Conservation (phyloP, 2,888 invertebrate species). For the Acleris holmiana region DNA sequence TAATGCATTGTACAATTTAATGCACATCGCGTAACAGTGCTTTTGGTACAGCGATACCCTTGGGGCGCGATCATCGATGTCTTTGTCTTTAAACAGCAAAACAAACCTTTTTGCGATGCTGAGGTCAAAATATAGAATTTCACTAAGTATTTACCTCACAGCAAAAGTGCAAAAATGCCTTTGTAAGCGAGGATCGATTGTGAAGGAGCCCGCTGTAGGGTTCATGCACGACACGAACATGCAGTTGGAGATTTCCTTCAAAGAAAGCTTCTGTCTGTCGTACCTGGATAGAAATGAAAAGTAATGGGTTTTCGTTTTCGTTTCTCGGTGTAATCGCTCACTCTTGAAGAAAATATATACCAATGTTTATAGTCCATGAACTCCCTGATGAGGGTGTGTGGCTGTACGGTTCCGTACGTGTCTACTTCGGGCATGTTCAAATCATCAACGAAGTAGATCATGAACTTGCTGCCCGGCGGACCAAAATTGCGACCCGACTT, state of each 20-base stretch:
- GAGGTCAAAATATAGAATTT: not conserved
- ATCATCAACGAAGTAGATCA: conserved; percentile 97
- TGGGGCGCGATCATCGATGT: too few species aligned
- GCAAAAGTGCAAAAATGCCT: conserved; percentile 94
- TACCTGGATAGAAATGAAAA: conserved; percentile 83
- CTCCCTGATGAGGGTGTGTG: conserved; percentile 96
- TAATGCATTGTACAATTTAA: too few species aligned
- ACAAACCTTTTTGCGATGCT: too few species aligned
- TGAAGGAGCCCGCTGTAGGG: conserved; percentile 97
- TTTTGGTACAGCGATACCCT: too few species aligned
- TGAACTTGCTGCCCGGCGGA: conserved; percentile 95
- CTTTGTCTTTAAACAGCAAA: too few species aligned
- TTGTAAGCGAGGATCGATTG: conserved; percentile 95
- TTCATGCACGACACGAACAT: conserved; percentile 99
- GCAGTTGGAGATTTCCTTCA: conserved; percentile 96
- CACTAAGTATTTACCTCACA: conserved; percentile 84
- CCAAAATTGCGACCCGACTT: conserved; percentile 97
- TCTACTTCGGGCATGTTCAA: conserved; percentile 99
- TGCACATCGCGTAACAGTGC: too few species aligned
- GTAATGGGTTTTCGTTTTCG: conserved; percentile 7
- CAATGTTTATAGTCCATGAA: conserved; percentile 97
- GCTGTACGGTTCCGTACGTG: conserved; percentile 96
- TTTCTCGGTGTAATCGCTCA: not conserved
- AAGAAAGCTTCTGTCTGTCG: conserved; percentile 91
- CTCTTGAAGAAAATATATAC: conserved; percentile 69